Conservation (phyloP, 1,140 invertebrate species). For the Pygmarrhopalites habei region DNA sequence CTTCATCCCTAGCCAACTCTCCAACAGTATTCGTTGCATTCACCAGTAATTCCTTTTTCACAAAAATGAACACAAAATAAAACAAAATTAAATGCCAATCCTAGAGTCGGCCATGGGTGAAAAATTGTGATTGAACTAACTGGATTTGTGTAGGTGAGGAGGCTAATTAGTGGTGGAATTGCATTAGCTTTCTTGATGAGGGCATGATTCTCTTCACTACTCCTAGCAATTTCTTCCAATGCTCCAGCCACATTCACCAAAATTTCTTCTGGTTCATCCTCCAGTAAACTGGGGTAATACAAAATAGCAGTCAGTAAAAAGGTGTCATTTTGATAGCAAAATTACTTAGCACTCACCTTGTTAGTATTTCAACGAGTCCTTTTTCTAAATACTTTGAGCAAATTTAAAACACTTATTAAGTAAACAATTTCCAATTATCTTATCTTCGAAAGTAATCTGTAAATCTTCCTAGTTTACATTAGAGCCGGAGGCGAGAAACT, state of each 20-base stretch:
- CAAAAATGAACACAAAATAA: neutral
- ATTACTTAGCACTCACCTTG: too few species aligned
- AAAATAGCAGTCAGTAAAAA: too few species aligned
- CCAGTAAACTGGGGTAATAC: too few species aligned
- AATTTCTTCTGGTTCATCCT: conserved; percentile 45
- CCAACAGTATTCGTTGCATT: conserved; percentile 76
- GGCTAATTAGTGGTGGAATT: conserved; percentile 60
- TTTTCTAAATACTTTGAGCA: conserved; percentile 25
- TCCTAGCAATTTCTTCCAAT: conserved; percentile 47
- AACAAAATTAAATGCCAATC: too few species aligned
- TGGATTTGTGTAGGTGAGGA: conserved; percentile 66
- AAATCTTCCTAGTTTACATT: too few species aligned
- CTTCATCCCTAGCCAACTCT: conserved; percentile 64
- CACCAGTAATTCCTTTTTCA: conserved; percentile 59
- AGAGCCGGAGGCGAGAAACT: too few species aligned
- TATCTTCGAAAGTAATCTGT: too few species aligned
- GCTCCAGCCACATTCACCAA: conserved; percentile 84
- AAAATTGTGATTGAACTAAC: neutral
- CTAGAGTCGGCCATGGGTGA: too few species aligned
- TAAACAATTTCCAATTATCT: too few species aligned
- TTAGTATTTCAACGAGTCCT: conserved; percentile 30
- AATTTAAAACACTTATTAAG: too few species aligned
- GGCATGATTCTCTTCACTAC: conserved; percentile 12
- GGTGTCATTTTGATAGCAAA: too few species aligned
- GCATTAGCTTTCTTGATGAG: conserved; percentile 52